These are phyloP conservation scores for Drosophila pruinosa DNA, from an alignment of 1,140 invertebrate species.

Conservation along the genomic window DNA sequence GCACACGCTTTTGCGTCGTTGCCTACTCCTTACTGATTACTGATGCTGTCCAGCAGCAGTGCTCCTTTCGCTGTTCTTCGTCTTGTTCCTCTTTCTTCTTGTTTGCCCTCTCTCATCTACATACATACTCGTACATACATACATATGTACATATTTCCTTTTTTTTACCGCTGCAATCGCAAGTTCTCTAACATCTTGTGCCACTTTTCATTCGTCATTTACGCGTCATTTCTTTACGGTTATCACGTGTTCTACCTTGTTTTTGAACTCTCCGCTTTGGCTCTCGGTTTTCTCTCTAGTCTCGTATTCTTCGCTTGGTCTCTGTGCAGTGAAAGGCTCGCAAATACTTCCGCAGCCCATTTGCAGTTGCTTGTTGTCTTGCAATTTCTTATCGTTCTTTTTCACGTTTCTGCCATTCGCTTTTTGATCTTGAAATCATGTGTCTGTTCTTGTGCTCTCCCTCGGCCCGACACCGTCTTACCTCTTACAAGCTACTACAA, in stretches of 20 bases:
- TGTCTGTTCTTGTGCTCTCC: slow-evolving; percentile 31
- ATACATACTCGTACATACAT: too few species aligned
- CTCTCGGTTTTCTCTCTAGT: neutral
- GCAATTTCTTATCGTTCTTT: slow-evolving; percentile 59
- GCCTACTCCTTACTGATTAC: slow-evolving; percentile 34
- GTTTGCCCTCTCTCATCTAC: neutral
- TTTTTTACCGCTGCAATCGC: slow-evolving; percentile 54
- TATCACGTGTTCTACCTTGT: slow-evolving; percentile 52
- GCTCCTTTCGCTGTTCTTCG: neutral
- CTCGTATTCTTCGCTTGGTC: neutral
- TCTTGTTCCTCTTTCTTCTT: slow-evolving; percentile 7
- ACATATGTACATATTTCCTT: neutral
- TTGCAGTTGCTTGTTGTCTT: slow-evolving; percentile 50
- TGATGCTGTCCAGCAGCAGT: slow-evolving; percentile 31
- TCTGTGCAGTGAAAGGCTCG: slow-evolving; percentile 64
- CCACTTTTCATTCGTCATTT: slow-evolving; percentile 70
- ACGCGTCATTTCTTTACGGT: slow-evolving; percentile 71
- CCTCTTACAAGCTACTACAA: neutral
- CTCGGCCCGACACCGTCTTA: neutral
- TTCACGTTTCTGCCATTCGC: slow-evolving; percentile 56
- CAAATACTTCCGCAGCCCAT: slow-evolving; percentile 52
- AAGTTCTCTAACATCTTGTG: slow-evolving; percentile 58
- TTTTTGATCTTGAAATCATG: slow-evolving; percentile 76
- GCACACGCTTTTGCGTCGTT: slow-evolving; percentile 72
- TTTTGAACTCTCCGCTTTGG: slow-evolving; percentile 25